phyloP scores from a whole-genome alignment of 2,113 vertebrate species.

The Glaucomys volans region DNA sequence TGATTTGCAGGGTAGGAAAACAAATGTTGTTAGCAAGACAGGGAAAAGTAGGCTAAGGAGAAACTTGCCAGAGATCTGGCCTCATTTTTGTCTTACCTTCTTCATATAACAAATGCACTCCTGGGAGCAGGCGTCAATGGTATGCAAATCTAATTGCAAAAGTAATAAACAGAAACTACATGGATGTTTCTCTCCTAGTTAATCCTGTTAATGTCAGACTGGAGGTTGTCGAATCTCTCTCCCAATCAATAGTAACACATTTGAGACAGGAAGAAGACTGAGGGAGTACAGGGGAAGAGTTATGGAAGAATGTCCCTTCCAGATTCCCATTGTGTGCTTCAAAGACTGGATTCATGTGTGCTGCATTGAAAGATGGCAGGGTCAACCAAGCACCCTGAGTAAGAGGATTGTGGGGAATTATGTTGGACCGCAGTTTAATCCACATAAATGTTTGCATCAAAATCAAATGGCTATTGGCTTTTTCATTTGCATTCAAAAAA shows the following conservation, averaged over 20 bases:
- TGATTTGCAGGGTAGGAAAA: conserved; percentile 79
- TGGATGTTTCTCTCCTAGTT: conserved; percentile 74
- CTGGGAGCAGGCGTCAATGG: conserved; percentile 72
- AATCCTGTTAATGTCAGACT: conserved; percentile 77
- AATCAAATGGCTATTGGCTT: conserved; percentile 21
- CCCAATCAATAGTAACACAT: conserved; percentile 74
- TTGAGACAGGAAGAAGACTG: conserved; percentile 68
- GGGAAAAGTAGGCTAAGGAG: conserved; percentile 76
- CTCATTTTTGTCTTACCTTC: conserved; percentile 79
- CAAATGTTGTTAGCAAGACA: conserved; percentile 82
- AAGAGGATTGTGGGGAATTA: neutral
- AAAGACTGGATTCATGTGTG: conserved; percentile 14
- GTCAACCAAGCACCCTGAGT: neutral
- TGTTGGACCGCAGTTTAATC: neutral
- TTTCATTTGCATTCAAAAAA: conserved; percentile 11
- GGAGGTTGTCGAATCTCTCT: conserved; percentile 76
- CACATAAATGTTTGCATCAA: neutral
- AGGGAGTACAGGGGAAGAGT: neutral
- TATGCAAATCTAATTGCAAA: conserved; percentile 86
- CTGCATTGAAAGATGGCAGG: neutral
- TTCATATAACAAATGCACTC: conserved; percentile 76
- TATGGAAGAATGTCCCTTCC: conserved; percentile 25
- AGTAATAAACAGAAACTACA: conserved; percentile 82
- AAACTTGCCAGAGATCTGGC: conserved; percentile 78
- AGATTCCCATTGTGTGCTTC: neutral